phyloP scores from a whole-genome alignment of 2,888 invertebrate genomes.

The Pandemis heparana region DNA sequence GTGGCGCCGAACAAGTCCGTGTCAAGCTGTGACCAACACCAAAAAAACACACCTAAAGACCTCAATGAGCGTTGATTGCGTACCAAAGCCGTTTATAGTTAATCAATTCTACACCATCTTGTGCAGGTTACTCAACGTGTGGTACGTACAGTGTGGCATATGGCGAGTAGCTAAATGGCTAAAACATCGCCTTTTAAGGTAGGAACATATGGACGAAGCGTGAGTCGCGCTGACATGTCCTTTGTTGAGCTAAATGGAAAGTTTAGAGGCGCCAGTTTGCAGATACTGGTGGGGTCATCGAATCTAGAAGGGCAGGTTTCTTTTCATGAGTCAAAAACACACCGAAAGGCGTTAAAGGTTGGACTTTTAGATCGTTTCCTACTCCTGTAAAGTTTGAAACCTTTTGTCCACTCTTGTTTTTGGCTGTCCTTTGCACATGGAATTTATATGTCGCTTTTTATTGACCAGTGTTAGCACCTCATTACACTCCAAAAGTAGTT shows the following conservation, averaged over 20 bases:
- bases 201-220: slow-evolving; percentile 62
- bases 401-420: neutral
- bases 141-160: slow-evolving; percentile 66
- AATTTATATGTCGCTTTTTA: neutral
- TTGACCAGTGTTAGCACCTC: neutral
- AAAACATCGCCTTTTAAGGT: slow-evolving; percentile 74
- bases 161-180: slow-evolving; percentile 62
- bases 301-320: slow-evolving; percentile 8
- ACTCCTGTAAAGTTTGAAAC: neutral
- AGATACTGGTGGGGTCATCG: slow-evolving; percentile 22
- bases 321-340: slow-evolving; percentile 1
- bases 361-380: no score
- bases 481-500: neutral
- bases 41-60: slow-evolving; percentile 50
- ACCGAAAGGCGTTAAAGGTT: neutral
- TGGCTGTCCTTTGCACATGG: neutral
- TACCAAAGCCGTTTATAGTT: slow-evolving; percentile 70
- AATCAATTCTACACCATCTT: slow-evolving; percentile 74
- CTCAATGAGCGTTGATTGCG: slow-evolving; percentile 69
- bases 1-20: slow-evolving; percentile 44
- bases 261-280: slow-evolving; percentile 49
- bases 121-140: slow-evolving; percentile 61
- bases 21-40: slow-evolving; percentile 50
- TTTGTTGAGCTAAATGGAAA: slow-evolving; percentile 64
- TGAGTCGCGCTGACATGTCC: slow-evolving; percentile 60